Evolutionary conservation across 2,888 invertebrate genomes (phyloP), one percentile per base, ranked within the genome.

Genomic region (Pseudococcus longispinus): DNA sequence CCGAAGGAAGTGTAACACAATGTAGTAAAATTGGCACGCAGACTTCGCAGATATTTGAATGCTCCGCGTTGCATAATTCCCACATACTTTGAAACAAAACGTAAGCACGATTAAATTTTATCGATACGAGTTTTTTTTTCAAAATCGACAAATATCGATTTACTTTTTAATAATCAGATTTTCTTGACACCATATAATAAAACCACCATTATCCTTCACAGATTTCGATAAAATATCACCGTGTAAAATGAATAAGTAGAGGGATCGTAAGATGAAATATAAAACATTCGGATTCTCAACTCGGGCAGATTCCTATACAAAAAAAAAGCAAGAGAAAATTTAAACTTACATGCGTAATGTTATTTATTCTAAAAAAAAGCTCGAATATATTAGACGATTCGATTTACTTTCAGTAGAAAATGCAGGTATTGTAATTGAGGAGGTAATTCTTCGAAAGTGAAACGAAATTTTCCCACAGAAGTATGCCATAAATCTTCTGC

Each of bases 141-240:
- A 26, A 88, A 88, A 3, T 15, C 26, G 13, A 42, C 26, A 87
- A 37, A 23, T 82, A 88, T 70, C 15, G 20, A 90, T 92, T 91
- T 91, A 97, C 97, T 96, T 97, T 90, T 97, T 96, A 88, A 99
- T 97, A 3, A 99, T 92, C 55, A 97, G 92, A 91, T 98, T 98
- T 91, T 98, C 97, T 91, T 99, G 98, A 89, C 97, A 97, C 96
- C 97, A 98, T 89, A 97, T 96, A 88, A 98, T 95, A 91, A 98
- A 96, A 86, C 97, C 96, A 89, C 95, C 93, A 90, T 98, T 96
- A 89, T 98, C 97, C 88, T 95, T 94, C 0, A 97, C 94, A 0
- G 96, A 96, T 90, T 94, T 95, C 20, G 94, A 94, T 89, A 97
- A 93, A n/a, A 97, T 96, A 90, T 99, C 98, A 0, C 97, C 97